Evolutionary conservation across 1,140 invertebrate genomes (phyloP), one percentile per base, ranked within the genome.

Genomic region (Drosophila erecta): DNA sequence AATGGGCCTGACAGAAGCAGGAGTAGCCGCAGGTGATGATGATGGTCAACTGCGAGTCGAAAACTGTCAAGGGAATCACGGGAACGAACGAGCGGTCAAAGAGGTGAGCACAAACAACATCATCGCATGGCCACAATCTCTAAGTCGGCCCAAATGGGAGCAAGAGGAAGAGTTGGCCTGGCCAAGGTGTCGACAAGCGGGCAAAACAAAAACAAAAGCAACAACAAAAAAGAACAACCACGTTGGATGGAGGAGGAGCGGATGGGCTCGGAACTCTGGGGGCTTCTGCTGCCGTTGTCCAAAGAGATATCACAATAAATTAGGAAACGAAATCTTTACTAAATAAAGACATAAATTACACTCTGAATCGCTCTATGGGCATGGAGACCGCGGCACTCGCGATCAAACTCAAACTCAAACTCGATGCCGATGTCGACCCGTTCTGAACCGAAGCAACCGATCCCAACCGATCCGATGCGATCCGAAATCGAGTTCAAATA

Each of bases 281-380:
- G 30, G 61, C 71, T 76, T 75, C 56, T 76, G 53, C 50, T 58
- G 70, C 70, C 57, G 74, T 91, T 90, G 77, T 85, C 80, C 83
- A 84, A 81, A 91, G 76, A 91, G 90, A 90, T 91, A 91, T 90
- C 90, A 91, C 90, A 91, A 91, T 91, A 91, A 91, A 91, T 91
- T 91, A 91, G 90, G 90, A 91, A 91, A 91, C 90, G 90, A 91
- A 91, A 91, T 91, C 90, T 91, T 91, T 90, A 89, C 90, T 91
- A 91, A 91, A 91, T 91, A 91, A 91, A 91, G 90, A 91, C 90
- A 91, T 91, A 91, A 91, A 91, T 91, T 91, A 91, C 90, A 83
- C 78, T 78, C 72, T 65, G 78, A 91, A 91, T 90, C 83, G 83
- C 79, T 83, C 79, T 87, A 79, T 81, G 79, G 66, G 60, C 58